A percentile compares a stretch with the other conserved stretches of the same genome.
Evolutionary conservation across 2,113 vertebrate genomes (phyloP).

Genomic region (Jacana jacana): DNA sequence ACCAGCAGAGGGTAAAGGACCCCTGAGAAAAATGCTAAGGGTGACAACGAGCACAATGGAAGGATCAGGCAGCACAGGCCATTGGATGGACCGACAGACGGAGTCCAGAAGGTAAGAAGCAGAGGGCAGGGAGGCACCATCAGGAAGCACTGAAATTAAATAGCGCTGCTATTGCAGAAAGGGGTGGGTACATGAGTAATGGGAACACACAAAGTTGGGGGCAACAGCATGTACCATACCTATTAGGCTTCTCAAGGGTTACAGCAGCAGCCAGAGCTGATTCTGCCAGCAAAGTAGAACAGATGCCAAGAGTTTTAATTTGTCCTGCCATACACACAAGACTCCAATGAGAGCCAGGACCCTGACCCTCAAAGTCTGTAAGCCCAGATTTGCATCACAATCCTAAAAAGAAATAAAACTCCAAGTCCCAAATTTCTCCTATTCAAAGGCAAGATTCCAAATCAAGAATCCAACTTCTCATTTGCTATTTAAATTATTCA

Average conservation of each 20-base stretch:
- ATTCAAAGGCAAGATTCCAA: background rate
- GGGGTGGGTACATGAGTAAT: accelerated
- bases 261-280: background rate
- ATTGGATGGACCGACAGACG: accelerated
- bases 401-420: background rate
- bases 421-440: background rate
- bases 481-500: background rate
- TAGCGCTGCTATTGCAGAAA: background rate
- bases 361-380: background rate
- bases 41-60: background rate
- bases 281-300: background rate
- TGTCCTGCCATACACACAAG: background rate
- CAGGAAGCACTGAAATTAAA: background rate
- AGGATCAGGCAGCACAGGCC: background rate
- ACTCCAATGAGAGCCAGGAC: background rate
- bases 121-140: background rate
- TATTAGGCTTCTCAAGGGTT: background rate
- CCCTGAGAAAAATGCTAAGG: background rate
- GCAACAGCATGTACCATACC: background rate
- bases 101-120: accelerated
- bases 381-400: background rate
- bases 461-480: background rate
- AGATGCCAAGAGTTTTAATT: background rate
- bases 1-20: background rate
- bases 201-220: background rate